Conservation (phyloP, 2,797 vertebrate genomes). For the Xenops minutus region DNA sequence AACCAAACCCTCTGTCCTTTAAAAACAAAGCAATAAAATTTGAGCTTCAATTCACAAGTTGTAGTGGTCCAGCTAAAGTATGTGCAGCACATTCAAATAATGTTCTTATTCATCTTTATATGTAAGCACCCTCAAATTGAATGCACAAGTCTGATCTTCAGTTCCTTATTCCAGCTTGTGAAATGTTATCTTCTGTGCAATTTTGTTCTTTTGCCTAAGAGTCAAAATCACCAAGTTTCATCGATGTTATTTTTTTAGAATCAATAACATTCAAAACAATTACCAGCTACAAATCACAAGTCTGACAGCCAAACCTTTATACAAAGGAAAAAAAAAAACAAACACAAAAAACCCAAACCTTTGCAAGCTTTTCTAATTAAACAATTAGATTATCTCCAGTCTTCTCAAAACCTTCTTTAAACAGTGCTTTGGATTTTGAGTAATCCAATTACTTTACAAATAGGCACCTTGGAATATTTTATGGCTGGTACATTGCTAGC, state of each 20-base stretch:
- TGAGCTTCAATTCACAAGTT: background rate
- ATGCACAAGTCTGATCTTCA: background rate
- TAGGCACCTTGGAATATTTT: background rate
- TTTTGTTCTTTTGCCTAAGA: background rate
- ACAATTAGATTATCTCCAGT: background rate
- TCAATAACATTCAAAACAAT: background rate
- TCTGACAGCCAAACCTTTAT: background rate
- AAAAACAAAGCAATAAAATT: background rate
- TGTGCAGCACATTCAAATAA: background rate
- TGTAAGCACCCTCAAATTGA: background rate
- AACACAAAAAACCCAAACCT: background rate
- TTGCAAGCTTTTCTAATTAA: background rate
- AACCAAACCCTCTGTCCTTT: background rate
- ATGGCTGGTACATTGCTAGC: fast-evolving
- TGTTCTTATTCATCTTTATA: background rate
- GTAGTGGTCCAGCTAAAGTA: background rate
- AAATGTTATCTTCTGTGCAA: background rate
- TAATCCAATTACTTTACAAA: background rate
- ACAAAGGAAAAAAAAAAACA: background rate
- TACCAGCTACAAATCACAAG: background rate
- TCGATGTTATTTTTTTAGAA: background rate
- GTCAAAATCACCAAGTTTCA: background rate
- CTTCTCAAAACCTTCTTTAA: background rate
- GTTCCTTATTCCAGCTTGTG: background rate
- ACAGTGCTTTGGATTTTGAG: background rate